Evolutionary conservation across 2,113 vertebrate genomes (phyloP), one percentile per base, ranked within the genome.

Genomic region (Columbina picui): DNA sequence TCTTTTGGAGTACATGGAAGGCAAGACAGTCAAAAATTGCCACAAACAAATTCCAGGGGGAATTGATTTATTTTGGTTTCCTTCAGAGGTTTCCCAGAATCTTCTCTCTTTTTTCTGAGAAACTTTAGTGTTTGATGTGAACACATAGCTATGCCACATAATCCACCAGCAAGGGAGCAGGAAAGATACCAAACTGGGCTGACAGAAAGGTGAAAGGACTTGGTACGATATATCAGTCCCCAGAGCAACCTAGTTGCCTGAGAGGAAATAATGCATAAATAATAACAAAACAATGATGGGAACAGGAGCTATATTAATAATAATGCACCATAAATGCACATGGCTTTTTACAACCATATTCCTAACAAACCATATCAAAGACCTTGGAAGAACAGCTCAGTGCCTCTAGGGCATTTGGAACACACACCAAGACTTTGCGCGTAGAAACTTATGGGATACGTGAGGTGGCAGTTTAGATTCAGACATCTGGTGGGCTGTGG

Each of bases 401-500:
- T 22, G 69, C 85, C 93, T 93, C 50, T 49, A 53, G 52, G 94
- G 88, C 88, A 61, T 95, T 97, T 90, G 92, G 88, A 95, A 87
- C 77, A 68, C 73, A 93, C 89, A 90, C 41, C 55, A 68, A 84
- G 61, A 78, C 79, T 95, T 95, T 75, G 61, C 74, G 92, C 65
- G 25, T 68, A 84, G 94, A 74, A 94, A 84, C 69, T 73, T 78
- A 65, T 84, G 80, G n/a, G 84, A 93, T 90, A 92, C 69, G 45
- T 92, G 93, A 95, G 80, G 92, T 93, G 94, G 78, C 96, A 96
- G 73, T 87, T 94, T 89, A 90, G 93, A 93, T 95, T 92, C 92
- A 96, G 93, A 93, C 92, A 94, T 96, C 94, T 96, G 96, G 94
- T 90, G 88, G 80, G 88, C 8, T 94, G 92, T 84, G 92, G 90